Conservation (phyloP, 2,113 vertebrate species). For the Serinus canaria region DNA sequence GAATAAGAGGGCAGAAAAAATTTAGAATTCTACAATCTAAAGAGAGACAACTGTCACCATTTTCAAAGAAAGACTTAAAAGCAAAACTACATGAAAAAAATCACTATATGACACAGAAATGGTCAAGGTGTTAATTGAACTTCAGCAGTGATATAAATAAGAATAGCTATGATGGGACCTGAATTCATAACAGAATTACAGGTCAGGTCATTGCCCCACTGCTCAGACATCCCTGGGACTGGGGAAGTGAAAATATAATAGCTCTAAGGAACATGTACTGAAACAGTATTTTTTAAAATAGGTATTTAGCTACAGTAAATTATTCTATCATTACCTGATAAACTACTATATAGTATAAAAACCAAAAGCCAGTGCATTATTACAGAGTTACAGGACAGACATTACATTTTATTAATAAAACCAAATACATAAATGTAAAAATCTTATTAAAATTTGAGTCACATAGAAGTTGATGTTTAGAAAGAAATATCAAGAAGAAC, state of each 20-base stretch:
- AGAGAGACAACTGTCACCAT: neutral
- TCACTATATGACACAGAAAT: neutral
- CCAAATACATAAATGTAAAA: neutral
- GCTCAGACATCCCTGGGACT: neutral
- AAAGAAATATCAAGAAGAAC: neutral
- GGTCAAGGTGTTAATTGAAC: neutral
- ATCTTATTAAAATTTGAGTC: neutral
- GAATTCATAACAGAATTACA: neutral
- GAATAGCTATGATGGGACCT: neutral
- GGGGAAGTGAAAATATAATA: neutral
- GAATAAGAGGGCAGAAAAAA: neutral
- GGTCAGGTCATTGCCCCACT: neutral
- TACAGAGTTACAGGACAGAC: neutral
- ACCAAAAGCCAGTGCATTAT: neutral
- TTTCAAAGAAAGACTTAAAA: neutral
- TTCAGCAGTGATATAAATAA: neutral
- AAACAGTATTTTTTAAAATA: neutral
- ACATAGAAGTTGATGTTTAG: neutral
- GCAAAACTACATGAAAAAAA: neutral
- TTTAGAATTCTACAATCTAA: neutral
- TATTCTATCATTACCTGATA: neutral
- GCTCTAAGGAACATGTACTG: neutral
- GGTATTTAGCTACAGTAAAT: neutral
- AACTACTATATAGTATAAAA: neutral
- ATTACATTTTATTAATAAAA: neutral